A percentile compares a stretch with the other conserved stretches of the same genome.
Conservation (phyloP, 2,888 invertebrate genomes). For the Odontothrips loti region DNA sequence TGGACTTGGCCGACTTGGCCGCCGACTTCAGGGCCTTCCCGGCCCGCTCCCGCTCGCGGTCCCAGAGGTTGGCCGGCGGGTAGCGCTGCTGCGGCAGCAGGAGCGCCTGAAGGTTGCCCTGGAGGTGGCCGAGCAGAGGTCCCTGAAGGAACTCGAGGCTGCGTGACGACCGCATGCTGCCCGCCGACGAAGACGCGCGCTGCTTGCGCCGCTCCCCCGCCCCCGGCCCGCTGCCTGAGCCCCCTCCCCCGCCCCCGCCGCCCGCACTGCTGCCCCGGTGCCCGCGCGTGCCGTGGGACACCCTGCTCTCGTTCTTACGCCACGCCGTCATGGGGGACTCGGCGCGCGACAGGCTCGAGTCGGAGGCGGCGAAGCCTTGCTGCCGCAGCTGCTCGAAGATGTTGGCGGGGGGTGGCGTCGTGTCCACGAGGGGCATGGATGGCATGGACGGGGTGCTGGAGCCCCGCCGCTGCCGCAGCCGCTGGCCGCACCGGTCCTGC, state of each 20-base stretch:
- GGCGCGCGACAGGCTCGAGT: conserved; percentile 41
- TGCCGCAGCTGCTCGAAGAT: conserved; percentile 52
- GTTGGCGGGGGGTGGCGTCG: conserved; percentile 37
- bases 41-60: conserved; percentile 38
- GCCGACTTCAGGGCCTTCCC: conserved; percentile 39
- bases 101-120: not conserved
- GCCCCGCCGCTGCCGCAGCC: conserved; percentile 41
- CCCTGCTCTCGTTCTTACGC: conserved; percentile 38
- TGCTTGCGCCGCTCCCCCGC: not conserved
- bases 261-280: not conserved
- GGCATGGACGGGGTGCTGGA: conserved; percentile 40
- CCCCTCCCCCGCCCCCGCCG: not conserved
- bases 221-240: not conserved
- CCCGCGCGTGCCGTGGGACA: conserved; percentile 20
- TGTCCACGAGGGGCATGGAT: not conserved
- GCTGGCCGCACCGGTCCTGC: conserved; percentile 27
- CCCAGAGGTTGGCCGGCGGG: conserved; percentile 48
- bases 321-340: conserved; percentile 41
- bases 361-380: conserved; percentile 50
- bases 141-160: conserved; percentile 47
- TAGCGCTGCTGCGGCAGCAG: conserved; percentile 12
- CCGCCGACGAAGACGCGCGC: conserved; percentile 3
- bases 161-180: conserved; percentile 42
- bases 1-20: conserved; percentile 49
- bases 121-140: conserved; percentile 46